Evolutionary conservation across 2,113 vertebrate genomes (phyloP).

Genomic region (Odocoileus virginianus): DNA sequence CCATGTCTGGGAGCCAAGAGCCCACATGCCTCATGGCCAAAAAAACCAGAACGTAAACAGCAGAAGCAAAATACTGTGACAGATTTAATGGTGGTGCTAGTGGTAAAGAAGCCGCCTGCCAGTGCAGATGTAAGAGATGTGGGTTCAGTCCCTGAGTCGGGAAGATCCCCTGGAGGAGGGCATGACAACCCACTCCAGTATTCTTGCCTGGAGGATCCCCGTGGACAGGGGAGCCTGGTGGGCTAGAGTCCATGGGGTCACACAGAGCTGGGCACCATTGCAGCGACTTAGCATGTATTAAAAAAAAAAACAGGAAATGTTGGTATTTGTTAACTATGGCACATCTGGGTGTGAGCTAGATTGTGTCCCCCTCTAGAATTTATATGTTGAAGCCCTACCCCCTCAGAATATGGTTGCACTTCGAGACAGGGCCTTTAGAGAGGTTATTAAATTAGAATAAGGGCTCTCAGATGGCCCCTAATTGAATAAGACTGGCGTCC

Average conservation of each 20-base stretch:
- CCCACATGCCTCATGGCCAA: background rate
- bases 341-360: background rate
- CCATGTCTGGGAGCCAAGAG: background rate
- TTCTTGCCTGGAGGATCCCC: background rate
- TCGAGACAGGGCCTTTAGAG: background rate
- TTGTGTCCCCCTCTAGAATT: background rate
- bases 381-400: rapidly evolving
- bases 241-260: background rate
- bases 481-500: background rate
- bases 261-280: background rate
- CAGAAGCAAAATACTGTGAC: background rate
- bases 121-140: rapidly evolving
- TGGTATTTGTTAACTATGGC: background rate
- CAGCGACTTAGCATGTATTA: background rate
- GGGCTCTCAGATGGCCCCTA: background rate
- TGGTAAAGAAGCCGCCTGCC: background rate
- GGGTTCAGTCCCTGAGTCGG: background rate
- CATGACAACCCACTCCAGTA: background rate
- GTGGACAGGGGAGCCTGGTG: background rate
- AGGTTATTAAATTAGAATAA: background rate
- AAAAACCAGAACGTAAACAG: background rate
- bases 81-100: background rate
- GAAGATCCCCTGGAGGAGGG: background rate
- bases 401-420: background rate
- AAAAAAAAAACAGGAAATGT: background rate